Base-by-base conservation (phyloP, 2,113 vertebrate genomes). In the Fulmarus glacialis region DNA sequence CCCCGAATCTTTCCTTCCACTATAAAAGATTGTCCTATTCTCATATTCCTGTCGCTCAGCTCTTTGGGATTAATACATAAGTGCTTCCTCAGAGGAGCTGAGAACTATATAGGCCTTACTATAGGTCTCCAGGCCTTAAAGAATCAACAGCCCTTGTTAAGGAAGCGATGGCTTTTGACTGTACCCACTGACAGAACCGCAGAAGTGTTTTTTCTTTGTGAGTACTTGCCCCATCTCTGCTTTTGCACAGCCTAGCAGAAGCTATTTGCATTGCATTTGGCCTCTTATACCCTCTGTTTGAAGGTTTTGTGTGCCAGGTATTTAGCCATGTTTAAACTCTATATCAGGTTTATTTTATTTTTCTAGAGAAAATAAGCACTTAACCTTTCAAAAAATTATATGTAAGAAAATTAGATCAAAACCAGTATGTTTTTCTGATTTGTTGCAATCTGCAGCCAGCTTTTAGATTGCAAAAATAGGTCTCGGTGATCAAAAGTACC, bases 111-210 rank as follows among this genome's bases (percentile, higher is more conserved):
- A 67, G 30, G 12, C 27, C 4, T 73, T 67, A 9, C 34, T 55
- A 0, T 2, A 34, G 23, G 2, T 67, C 45, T 74, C 12, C 26
- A 80, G 60, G 3, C 19, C 18, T 56, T 15, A 40, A 17, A 48
- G 58, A 15, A 10, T 56, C 30, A 6, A 15, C 60, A 79, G 16
- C 21, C 50, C 8, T 13, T 21, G 19, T 36, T 38, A 11, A 21
- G 40, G 58, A 36, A 66, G 34, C 2, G 5, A 11, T n/a, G 20
- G 24, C 32, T 62, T 50, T 36, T 29, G 36, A 12, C 15, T 13
- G 22, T n/a, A 8, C 22, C 34, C 67, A 40, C 16, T 1, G 2
- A 1, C 24, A 27, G 45, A 43, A 3, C 20, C 1, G 0, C 5
- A 24, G 53, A 13, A 2, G 12, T 1, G 1, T 2, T 30, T 27